Base-by-base conservation (phyloP, 1,140 invertebrate species). In the Acyrthosiphon pisum region DNA sequence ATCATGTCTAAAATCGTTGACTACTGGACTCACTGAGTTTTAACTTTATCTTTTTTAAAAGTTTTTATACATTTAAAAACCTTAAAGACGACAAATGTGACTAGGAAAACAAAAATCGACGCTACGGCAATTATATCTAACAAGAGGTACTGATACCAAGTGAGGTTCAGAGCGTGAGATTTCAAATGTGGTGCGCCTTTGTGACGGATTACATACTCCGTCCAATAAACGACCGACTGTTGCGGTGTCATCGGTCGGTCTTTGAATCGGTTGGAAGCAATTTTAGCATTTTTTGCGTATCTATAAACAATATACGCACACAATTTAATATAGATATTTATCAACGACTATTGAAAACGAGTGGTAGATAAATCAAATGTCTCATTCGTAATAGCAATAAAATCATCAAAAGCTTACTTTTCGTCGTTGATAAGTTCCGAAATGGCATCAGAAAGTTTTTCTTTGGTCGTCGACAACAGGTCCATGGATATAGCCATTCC, bases 131-230 rank as follows among this genome's bases (percentile, higher is more conserved):
- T 46, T 2, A 94, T 50, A 94, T 97, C 97, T 30, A 97, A 94
- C 56, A 96, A 94, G 48, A 96, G 95, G 94, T 96, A 96, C 94
- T 96, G 95, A 94, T 96, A 97, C 94, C 96, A 95, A 18, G 95
- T 95, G 91, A 97, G 95, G 30, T 96, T 95, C 1, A 96, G 95
- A 0, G 96, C 96, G 7, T 96, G 95, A 0, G 96, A 96, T 81
- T 95, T 95, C 94, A 97, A 95, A 95, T 95, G 96, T 56, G 94
- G 95, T 44, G 96, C 96, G 94, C 95, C 96, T 90, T 95, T 95
- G 94, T 97, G 95, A 11, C 96, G 94, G 6, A 96, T 96, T 7
- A 96, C 96, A 93, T 96, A 96, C 94, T 97, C 96, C 8, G 96
- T 96, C 96, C 96, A 97, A 94, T 95, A 97, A 60, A 96, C 94